Conservation (phyloP, 1,140 invertebrate genomes). For the Bombus balteatus region DNA sequence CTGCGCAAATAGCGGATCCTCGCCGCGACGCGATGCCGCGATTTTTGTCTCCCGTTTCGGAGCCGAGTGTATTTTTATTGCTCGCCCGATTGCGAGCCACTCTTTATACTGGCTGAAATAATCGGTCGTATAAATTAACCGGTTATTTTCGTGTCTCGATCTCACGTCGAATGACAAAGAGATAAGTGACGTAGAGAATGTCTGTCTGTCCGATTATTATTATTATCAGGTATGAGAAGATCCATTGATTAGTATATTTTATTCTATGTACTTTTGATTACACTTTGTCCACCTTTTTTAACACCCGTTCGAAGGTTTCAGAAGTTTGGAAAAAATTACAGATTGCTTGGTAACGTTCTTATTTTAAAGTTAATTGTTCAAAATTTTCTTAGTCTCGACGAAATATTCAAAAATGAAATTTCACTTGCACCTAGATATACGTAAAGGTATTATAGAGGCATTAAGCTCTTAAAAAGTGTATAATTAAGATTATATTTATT, state of each 20-base stretch:
- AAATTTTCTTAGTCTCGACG: not conserved
- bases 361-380: not conserved
- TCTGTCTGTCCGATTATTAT: not conserved
- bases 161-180: not conserved
- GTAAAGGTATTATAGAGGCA: not conserved
- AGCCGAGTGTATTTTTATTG: slow-evolving; percentile 61
- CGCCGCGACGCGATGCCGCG: slow-evolving; percentile 58
- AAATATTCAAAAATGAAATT: not conserved
- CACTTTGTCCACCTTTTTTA: no score
- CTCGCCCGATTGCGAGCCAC: not conserved
- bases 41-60: slow-evolving; percentile 67
- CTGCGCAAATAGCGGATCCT: slow-evolving; percentile 75
- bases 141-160: not conserved
- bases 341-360: not conserved
- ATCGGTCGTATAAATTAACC: slow-evolving; percentile 12
- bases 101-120: not conserved
- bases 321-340: not conserved
- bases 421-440: not conserved
- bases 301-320: no score
- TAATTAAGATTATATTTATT: not conserved
- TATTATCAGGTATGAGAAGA: not conserved
- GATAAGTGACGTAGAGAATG: not conserved
- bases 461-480: not conserved
- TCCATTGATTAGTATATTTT: no score
- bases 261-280: no score